Evolutionary conservation across 1,140 invertebrate species (phyloP), one percentile per base, ranked within the genome.

Genomic region (Radopholus similis): DNA sequence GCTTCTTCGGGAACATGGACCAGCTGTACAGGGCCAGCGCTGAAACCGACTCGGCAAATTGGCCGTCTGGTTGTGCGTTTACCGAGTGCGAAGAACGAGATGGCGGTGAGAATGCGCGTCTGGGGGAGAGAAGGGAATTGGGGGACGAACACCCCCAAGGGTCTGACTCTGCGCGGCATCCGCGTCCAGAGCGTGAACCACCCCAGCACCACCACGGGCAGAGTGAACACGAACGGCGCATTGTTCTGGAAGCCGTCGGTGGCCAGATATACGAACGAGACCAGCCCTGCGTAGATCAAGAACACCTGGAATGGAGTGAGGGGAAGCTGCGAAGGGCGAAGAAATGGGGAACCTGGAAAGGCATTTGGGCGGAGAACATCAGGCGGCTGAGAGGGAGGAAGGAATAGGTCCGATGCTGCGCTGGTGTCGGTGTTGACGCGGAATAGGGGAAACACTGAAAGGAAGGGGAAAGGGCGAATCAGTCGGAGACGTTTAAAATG

Each of bases 221-320:
- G 32, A 21, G 71, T 71, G 54, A 72, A 72, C 9, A 72, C 71
- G 34, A 75, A 73, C 1, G 71, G 71, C 21, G 71, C 70, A 30
- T 72, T 72, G 13, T 72, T 72, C n/a, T 63, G 71, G 38, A 72
- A 72, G 5, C 71, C 53, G 35, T 72, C 71, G 13, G 71, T 72
- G 4, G 63, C 71, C 62, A 77, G 47, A 53, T 71, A 72, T 9
- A 65, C 73, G 38, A 75, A 40, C 8, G 18, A 23, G 15, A 75
- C 53, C 11, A 71, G 49, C 23, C 35, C 71, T 18, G 23, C 53
- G 70, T 71, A 71, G 40, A 71, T 42, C 18, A 64, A n/a, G 26
- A 56, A 63, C 18, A 66, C 44, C 34, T 56, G 15, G 3, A 32
- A 66, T 2, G 40, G 26, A 21, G 21, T 15, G 56, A n/a, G 18